Evolutionary conservation across 2,888 invertebrate genomes (phyloP), one percentile per base, ranked within the genome.

Genomic region (Leptopterna dolabrata): DNA sequence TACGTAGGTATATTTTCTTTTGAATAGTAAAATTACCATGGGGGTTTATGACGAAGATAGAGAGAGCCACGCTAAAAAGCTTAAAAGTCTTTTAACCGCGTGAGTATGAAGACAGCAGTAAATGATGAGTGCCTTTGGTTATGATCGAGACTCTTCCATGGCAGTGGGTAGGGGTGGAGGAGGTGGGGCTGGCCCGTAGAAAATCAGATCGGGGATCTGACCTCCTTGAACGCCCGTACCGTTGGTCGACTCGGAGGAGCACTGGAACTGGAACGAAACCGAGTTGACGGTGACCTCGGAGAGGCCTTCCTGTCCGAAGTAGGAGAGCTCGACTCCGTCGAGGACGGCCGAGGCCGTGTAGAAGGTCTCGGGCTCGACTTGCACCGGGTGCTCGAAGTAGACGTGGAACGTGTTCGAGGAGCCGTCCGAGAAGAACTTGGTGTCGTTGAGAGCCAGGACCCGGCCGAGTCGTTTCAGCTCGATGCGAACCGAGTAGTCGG

Each of bases 181-280:
- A n/a, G 89, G 89, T n/a, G 88, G 89, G 30, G 90, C 86, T 7
- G 97, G 97, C 51, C 97, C 97, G 91, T 98, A 98, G 92, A 98
- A 98, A 91, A 98, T 97, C 88, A 98, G 94, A 93, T 99, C 98
- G 2, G 98, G 98, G 91, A 99, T 98, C 92, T 99, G 98, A 70
- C 98, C 98, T 76, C 98, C 98, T 92, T 98, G 98, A 4, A 98
- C 98, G 11, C 98, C 98, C 0, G 98, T 99, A 78, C 98, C 98
- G 91, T 99, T 99, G 86, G 98, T 99, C 93, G 98, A 98, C 91
- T 98, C 98, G 7, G 97, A 97, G 84, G 98, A 98, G 92, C 98
- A 98, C 92, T 98, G 98, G 93, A 98, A 99, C 93, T 98, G 98
- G 93, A 98, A 98, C 89, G 97, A 97, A 87, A 98, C 98, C 91